Percentiles rank a stretch among this genome's conserved stretches.
Evolutionary conservation across 2,888 invertebrate species (phyloP).

Genomic region (Erebia palarica): DNA sequence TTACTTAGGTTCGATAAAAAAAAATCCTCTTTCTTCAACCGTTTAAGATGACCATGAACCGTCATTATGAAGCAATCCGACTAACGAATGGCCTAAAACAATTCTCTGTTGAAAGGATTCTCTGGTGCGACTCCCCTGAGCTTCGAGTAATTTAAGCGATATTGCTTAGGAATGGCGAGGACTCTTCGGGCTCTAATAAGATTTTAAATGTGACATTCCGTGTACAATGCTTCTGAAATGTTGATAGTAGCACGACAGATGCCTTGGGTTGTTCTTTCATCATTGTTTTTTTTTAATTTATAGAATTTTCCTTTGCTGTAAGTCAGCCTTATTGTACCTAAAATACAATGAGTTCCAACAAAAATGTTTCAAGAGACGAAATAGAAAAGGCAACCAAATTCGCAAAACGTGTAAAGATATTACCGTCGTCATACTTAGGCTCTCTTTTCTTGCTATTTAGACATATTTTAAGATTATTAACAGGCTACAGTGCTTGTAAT

Average conservation of each 20-base stretch:
- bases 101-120: conserved; percentile 53
- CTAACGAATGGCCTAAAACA: conserved; percentile 44
- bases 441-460: too few species aligned
- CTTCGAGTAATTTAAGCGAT: conserved; percentile 56
- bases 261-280: neutral
- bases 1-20: neutral
- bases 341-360: too few species aligned
- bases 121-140: conserved; percentile 48
- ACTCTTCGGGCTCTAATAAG: conserved; percentile 62
- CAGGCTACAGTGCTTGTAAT: too few species aligned
- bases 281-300: neutral
- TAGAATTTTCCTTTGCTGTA: too few species aligned
- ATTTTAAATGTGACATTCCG: conserved; percentile 69
- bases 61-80: conserved; percentile 41
- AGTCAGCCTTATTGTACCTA: too few species aligned
- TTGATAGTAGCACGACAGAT: conserved; percentile 12
- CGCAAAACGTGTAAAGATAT: too few species aligned
- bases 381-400: too few species aligned
- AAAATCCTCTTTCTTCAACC: conserved; percentile 1
- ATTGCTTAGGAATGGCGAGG: conserved; percentile 52
- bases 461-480: too few species aligned
- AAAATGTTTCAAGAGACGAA: too few species aligned
- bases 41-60: conserved; percentile 31
- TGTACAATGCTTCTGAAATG: conserved; percentile 56
- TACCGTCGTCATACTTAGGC: too few species aligned